Percentiles rank a stretch among this genome's conserved stretches.
These are phyloP conservation scores for Cephus nigrinus DNA, from an alignment of 2,888 invertebrate species.

Conservation along the genomic window DNA sequence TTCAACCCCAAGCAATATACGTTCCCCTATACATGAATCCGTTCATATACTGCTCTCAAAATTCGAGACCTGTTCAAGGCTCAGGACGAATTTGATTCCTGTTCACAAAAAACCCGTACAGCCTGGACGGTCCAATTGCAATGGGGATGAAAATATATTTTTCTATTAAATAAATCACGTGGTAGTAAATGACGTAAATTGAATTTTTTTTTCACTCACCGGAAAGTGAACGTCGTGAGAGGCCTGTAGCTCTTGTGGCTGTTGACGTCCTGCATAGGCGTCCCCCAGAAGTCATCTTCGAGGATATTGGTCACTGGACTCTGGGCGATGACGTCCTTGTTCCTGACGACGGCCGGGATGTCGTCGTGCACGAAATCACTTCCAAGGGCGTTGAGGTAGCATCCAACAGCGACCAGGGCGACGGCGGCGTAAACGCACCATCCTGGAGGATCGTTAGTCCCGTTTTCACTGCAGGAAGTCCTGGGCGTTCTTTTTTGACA, in stretches of 20 bases:
- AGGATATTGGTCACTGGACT: slow-evolving; percentile 74
- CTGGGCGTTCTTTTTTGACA: slow-evolving; percentile 42
- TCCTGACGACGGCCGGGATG: slow-evolving; percentile 84
- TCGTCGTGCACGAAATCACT: slow-evolving; percentile 92
- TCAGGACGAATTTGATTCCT: neutral
- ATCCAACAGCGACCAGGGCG: slow-evolving; percentile 74
- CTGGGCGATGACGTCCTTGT: slow-evolving; percentile 81
- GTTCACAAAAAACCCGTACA: fast-evolving
- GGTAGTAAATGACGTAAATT: neutral
- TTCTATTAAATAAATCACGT: neutral
- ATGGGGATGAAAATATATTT: neutral
- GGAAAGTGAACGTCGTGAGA: slow-evolving; percentile 83
- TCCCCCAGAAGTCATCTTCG: slow-evolving; percentile 91
- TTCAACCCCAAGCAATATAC: neutral
- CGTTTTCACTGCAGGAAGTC: slow-evolving; percentile 58
- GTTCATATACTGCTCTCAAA: neutral
- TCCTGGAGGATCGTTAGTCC: slow-evolving; percentile 63
- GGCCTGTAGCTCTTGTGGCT: slow-evolving; percentile 92
- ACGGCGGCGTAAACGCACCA: slow-evolving; percentile 75
- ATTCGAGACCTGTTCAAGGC: neutral
- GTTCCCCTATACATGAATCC: neutral
- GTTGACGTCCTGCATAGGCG: slow-evolving; percentile 81
- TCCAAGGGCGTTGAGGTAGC: slow-evolving; percentile 79
- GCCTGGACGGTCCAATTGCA: neutral
- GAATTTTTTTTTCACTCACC: slow-evolving; percentile 71